These are phyloP conservation scores for Carpatolechia fugitivella DNA, from an alignment of 2,888 invertebrate genomes.

Conservation along the genomic window DNA sequence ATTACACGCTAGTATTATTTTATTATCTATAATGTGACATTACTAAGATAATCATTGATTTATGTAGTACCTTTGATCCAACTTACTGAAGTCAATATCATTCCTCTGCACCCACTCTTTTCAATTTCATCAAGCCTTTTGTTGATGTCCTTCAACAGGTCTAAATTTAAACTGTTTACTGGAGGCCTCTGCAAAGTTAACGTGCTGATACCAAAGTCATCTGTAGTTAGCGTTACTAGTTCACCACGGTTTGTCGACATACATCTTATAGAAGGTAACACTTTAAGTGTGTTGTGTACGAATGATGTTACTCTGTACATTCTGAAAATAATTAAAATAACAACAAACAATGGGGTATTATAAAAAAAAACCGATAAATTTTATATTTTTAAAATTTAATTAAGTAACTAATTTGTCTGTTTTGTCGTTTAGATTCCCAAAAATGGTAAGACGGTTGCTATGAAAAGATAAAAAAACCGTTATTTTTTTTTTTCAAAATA, in stretches of 20 bases:
- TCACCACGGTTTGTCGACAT: background rate
- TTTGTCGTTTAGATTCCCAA: no score
- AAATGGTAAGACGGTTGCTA: no score
- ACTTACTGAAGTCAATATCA: conserved; percentile 84
- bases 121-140: conserved; percentile 80
- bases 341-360: no score
- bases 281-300: no score
- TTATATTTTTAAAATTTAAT: background rate
- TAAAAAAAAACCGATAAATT: no score
- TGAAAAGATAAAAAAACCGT: no score
- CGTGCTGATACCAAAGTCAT: conserved; percentile 83
- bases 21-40: background rate
- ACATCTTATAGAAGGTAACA: background rate
- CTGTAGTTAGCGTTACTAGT: conserved; percentile 23
- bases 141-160: conserved; percentile 80
- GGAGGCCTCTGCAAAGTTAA: conserved; percentile 85
- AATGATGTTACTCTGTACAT: no score
- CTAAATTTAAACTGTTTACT: conserved; percentile 87
- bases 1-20: no score
- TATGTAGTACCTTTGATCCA: background rate
- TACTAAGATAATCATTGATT: no score
- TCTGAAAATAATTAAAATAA: no score
- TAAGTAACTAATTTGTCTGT: no score
- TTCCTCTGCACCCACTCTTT: conserved; percentile 62
- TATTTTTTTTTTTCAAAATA: no score